Evolutionary conservation across 1,140 invertebrate genomes (phyloP).

Genomic region (Mizuhopecten yessoensis): DNA sequence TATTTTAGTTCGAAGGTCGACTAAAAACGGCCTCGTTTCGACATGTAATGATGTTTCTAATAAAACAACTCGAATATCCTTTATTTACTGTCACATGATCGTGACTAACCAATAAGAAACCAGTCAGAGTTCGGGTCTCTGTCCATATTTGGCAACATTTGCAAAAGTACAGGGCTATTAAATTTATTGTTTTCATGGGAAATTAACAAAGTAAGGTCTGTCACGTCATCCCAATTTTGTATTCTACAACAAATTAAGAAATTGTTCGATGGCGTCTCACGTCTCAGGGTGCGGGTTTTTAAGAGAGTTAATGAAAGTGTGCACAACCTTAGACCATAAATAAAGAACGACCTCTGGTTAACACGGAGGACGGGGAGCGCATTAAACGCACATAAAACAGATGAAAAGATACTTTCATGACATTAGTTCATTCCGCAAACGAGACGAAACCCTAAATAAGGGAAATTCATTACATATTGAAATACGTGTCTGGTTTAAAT

Average conservation of each 20-base stretch:
- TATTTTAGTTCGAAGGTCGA: too few species aligned
- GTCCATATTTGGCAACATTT: not conserved
- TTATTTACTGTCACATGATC: not conserved
- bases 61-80: not conserved
- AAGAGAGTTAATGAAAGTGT: not conserved
- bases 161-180: not conserved
- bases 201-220: not conserved
- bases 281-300: not conserved
- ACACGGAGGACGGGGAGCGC: not conserved
- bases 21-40: not conserved
- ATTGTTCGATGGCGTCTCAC: not conserved
- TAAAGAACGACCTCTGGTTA: not conserved
- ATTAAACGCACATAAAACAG: too few species aligned
- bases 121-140: not conserved
- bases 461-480: too few species aligned
- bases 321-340: not conserved
- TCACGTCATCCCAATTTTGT: not conserved
- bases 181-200: constrained; percentile 17
- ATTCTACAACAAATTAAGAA: not conserved
- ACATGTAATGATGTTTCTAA: not conserved
- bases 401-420: too few species aligned
- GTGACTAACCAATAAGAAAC: not conserved
- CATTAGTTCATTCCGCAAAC: too few species aligned
- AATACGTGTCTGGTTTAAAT: too few species aligned
- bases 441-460: too few species aligned